A percentile compares a stretch with the other conserved stretches of the same genome.
These are phyloP conservation scores for Lemur catta DNA, from an alignment of 2,797 vertebrate species.

Conservation along the genomic window DNA sequence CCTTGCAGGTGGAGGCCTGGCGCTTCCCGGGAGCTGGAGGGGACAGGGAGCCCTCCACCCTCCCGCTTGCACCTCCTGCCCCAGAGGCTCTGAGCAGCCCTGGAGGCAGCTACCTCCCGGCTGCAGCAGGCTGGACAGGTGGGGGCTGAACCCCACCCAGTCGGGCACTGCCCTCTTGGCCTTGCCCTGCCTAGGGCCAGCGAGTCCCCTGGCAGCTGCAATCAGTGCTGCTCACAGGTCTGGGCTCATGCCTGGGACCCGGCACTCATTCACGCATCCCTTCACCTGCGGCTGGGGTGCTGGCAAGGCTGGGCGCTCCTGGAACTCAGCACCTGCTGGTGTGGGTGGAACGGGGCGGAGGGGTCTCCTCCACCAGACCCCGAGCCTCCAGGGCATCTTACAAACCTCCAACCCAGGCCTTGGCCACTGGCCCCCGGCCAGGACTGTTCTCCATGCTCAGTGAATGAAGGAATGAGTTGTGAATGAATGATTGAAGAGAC, in stretches of 20 bases:
- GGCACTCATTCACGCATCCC: neutral
- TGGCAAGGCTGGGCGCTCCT: neutral
- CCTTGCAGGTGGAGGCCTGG: accelerated
- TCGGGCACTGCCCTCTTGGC: neutral
- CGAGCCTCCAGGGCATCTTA: too few relatives aligned
- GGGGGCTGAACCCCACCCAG: neutral
- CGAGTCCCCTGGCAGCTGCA: neutral
- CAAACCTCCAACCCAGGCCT: too few relatives aligned
- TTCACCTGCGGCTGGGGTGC: accelerated
- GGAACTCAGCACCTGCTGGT: accelerated
- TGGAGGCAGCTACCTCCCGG: too few relatives aligned
- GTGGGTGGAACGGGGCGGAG: accelerated
- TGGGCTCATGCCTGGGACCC: neutral
- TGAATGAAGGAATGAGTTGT: neutral
- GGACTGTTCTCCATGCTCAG: neutral
- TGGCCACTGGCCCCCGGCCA: neutral
- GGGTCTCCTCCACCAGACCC: accelerated
- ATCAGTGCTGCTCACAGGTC: neutral
- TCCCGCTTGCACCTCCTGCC: neutral
- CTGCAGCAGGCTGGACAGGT: neutral
- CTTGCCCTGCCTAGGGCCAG: neutral
- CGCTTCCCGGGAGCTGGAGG: accelerated
- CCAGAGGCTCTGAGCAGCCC: neutral
- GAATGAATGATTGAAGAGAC: neutral
- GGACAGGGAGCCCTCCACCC: neutral